A percentile compares a stretch with the other conserved stretches of the same genome.
Conservation (phyloP, 2,888 invertebrate species). For the Scotopteryx bipunctaria region DNA sequence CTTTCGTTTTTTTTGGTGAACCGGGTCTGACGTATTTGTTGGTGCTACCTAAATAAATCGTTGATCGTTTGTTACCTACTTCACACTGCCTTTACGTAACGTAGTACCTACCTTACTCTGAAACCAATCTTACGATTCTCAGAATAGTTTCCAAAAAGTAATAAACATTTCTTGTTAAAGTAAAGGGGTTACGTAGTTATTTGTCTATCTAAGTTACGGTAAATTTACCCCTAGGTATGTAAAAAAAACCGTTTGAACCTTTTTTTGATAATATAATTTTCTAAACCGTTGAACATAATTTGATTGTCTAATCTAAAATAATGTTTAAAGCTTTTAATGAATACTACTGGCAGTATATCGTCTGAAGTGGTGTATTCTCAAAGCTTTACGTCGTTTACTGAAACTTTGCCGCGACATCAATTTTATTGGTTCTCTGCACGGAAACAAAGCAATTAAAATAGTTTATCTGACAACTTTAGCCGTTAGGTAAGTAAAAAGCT, state of each 20-base stretch:
- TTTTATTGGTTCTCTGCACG: constrained; percentile 24
- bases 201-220: not conserved
- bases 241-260: too few species aligned
- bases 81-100: not conserved
- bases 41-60: not conserved
- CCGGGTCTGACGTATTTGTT: not conserved
- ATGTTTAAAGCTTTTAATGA: too few species aligned
- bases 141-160: not conserved
- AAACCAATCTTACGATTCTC: not conserved
- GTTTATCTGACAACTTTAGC: constrained; percentile 3
- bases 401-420: not conserved
- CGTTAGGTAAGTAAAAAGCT: not conserved
- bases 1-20: too few species aligned
- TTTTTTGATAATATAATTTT: too few species aligned
- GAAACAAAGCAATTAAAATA: constrained; percentile 30
- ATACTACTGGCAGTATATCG: too few species aligned
- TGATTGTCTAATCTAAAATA: too few species aligned
- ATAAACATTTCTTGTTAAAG: not conserved
- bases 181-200: too few species aligned
- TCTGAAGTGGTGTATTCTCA: constrained; percentile 3
- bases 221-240: too few species aligned
- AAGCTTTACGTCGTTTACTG: constrained; percentile 11
- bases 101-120: not conserved
- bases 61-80: not conserved
- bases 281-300: too few species aligned